These are phyloP conservation scores for Gopherus flavomarginatus DNA, from an alignment of 2,113 vertebrate species.

Conservation along the genomic window DNA sequence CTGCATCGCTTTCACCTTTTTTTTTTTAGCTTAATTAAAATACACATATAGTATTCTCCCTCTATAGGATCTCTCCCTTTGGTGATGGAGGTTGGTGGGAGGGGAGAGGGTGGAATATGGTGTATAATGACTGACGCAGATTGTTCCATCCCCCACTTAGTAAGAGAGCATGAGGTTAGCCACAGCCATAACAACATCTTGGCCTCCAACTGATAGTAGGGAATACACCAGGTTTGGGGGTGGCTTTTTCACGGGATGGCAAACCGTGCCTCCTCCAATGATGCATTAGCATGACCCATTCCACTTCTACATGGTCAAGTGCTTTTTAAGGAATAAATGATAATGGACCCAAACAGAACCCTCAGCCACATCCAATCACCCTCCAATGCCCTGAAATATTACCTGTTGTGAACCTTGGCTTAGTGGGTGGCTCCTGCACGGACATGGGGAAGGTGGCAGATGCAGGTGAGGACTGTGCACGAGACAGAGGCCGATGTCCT, in stretches of 20 bases:
- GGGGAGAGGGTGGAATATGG: background rate
- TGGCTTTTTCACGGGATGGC: background rate
- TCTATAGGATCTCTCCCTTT: background rate
- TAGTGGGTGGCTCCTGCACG: conserved; percentile 88
- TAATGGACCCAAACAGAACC: accelerated
- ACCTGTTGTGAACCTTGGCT: conserved; percentile 97
- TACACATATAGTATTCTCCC: background rate
- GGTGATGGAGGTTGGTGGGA: background rate
- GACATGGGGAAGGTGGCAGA: conserved; percentile 93
- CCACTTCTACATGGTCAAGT: too few species aligned
- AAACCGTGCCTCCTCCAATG: background rate
- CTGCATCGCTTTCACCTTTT: background rate
- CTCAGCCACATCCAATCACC: background rate
- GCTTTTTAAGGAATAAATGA: background rate
- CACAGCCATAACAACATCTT: background rate
- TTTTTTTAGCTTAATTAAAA: background rate
- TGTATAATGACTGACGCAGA: background rate
- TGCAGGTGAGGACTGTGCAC: conserved; percentile 95
- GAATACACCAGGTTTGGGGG: background rate
- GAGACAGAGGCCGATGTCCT: conserved; percentile 92
- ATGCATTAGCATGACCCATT: background rate
- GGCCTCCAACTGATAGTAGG: background rate
- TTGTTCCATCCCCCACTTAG: background rate
- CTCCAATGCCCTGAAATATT: background rate
- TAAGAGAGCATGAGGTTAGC: background rate